Base-by-base conservation (phyloP, 2,797 vertebrate species). In the Thalassophryne amazonica region DNA sequence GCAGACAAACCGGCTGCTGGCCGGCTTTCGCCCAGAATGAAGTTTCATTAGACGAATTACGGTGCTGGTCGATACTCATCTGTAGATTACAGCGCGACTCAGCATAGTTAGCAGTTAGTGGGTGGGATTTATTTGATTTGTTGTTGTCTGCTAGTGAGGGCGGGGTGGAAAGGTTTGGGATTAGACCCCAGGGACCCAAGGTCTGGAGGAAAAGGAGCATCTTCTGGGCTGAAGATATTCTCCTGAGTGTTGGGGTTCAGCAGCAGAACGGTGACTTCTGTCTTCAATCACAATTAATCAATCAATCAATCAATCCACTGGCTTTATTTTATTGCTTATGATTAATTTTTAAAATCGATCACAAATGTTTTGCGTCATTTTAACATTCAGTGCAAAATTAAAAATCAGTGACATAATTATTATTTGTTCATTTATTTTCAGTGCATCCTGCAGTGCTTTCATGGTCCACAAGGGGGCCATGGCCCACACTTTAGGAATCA, bases 61-160 rank as follows among this genome's bases (percentile, higher is more conserved):
- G 21, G 0, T 35, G 0, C 15, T 12, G 72, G 62, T 76, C 64
- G 39, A 78, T 83, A 43, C 56, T 76, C 69, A 56, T 78, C 61
- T 68, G 41, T 2, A 69, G 69, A 69, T 68, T 64, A 67, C 47
- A 55, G 56, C 20, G 1, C 51, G 61, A 61, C 39, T 32, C 29
- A 18, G 51, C 33, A 11, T 20, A 11, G 54, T 7, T 27, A 59
- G 40, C 45, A 40, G 46, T 56, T 49, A 47, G 60, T 60, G 7
- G 29, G 40, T 2, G 12, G 72, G 59, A 61, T 80, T 88, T 65
- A 83, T 85, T 62, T 43, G 57, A 73, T 58, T 16, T 29, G 40
- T 29, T 37, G 30, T 63, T 57, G 62, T 67, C 37, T 56, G 64
- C 54, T 21, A 23, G 0, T 23, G 42, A 37, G 36, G 31, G 22